phyloP scores from a whole-genome alignment of 2,113 vertebrate species.

The Oreochromis niloticus region DNA sequence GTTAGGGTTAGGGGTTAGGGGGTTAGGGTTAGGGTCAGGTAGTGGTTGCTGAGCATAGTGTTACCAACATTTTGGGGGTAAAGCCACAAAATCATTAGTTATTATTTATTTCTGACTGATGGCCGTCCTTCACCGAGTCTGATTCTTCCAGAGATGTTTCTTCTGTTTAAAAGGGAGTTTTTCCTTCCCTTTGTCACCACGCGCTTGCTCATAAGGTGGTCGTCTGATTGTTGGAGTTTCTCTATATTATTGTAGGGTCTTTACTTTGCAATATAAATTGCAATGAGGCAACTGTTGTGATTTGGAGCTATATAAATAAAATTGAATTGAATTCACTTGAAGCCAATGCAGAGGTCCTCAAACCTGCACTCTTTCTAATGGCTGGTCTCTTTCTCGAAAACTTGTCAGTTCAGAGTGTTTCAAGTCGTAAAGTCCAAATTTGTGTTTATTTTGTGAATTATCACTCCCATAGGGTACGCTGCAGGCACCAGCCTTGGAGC shows the following conservation, averaged over 20 bases:
- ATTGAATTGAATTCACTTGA: background rate
- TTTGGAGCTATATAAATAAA: background rate
- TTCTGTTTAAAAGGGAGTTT: background rate
- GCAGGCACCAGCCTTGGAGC: background rate
- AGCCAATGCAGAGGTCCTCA: background rate
- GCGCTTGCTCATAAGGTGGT: background rate
- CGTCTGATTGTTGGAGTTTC: background rate
- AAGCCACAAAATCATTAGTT: background rate
- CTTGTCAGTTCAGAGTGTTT: background rate
- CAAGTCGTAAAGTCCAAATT: background rate
- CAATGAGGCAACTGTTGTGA: background rate
- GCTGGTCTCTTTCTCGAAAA: background rate
- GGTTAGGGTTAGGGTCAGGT: background rate
- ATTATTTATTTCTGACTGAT: background rate
- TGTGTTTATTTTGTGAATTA: background rate
- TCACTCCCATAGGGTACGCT: background rate
- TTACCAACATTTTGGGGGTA: background rate
- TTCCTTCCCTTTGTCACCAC: background rate
- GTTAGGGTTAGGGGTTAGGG: no score
- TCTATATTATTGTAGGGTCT: background rate
- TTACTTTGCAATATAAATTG: background rate
- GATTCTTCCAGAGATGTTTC: background rate
- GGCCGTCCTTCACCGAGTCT: background rate
- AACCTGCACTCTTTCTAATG: background rate
- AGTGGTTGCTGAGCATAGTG: background rate